Base-by-base conservation (phyloP, 2,797 vertebrate species). In the Oreochromis grahami region DNA sequence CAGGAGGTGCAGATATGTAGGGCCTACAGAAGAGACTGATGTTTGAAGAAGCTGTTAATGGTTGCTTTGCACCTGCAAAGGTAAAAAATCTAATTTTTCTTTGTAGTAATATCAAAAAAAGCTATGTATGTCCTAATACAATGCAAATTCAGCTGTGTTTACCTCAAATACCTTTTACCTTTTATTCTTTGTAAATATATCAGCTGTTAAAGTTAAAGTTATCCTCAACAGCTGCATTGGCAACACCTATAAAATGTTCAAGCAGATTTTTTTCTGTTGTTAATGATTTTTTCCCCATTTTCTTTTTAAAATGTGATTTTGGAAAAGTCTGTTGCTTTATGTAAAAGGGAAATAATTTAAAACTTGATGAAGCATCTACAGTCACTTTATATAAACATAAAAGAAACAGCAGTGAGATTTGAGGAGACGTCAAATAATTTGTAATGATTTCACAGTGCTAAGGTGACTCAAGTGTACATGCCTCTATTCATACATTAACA, bases 251-350 rank as follows among this genome's bases (percentile, higher is more conserved):
- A 43, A 0, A 43, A 43, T 26, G 41, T 70, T 45, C 5, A 26
- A 72, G 14, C 0, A 29, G 41, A 3, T 45, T 72, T 10, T 0
- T 45, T 29, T 29, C 24, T 8, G 8, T 0, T 43, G 43, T 0
- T 43, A 7, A 14, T 43, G 1, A 68, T 41, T 68, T 68, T 68
- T 9, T 45, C 3, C 15, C 1, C 1, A 19, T 48, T 48, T 48
- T 29, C 1, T 15, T 19, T 48, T 0, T 8, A 0, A 72, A 17
- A 72, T 4, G 8, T 14, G 38, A 43, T 4, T 38, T 3, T 41
- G 38, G n/a, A 24, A 68, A 68, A 68, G 6, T 29, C 41, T 7
- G 24, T 72, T 72, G 21, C 24, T 72, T 72, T 72, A 48, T 43
- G 8, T 70, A 70, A 68, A 43, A 70, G n/a, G n/a, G 34, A 8